Conservation (phyloP, 2,113 vertebrate genomes). For the Osmerus mordax region DNA sequence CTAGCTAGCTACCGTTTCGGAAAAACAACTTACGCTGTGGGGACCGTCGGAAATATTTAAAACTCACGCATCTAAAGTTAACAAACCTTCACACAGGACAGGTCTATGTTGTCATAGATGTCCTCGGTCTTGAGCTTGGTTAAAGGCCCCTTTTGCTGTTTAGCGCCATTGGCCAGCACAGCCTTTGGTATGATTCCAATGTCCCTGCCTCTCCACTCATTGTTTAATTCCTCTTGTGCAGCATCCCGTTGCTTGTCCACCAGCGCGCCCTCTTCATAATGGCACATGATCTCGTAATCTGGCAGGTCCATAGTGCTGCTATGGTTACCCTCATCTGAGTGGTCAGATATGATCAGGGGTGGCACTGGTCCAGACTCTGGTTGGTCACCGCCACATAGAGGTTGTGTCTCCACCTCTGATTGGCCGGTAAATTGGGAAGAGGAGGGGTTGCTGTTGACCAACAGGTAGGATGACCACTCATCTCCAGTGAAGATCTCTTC, state of each 20-base stretch:
- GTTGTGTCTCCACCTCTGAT: background rate
- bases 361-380: background rate
- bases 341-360: background rate
- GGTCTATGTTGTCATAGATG: background rate
- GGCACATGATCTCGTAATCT: background rate
- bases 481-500: background rate
- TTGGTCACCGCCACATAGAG: background rate
- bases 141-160: background rate
- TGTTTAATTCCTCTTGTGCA: background rate
- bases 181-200: background rate
- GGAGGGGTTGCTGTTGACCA: background rate
- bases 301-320: background rate
- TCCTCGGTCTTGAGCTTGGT: background rate
- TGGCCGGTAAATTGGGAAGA: background rate
- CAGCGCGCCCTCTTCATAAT: background rate
- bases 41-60: too few relatives aligned
- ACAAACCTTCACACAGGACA: background rate
- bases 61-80: background rate
- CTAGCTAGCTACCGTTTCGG: too few relatives aligned
- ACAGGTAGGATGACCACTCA: slow-evolving; percentile 1
- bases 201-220: background rate
- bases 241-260: background rate
- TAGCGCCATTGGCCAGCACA: background rate
- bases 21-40: too few relatives aligned
- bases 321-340: background rate